Percentiles rank a stretch among this genome's conserved stretches.
Evolutionary conservation across 2,888 invertebrate genomes (phyloP).

Genomic region (Drosophila melanosoma): DNA sequence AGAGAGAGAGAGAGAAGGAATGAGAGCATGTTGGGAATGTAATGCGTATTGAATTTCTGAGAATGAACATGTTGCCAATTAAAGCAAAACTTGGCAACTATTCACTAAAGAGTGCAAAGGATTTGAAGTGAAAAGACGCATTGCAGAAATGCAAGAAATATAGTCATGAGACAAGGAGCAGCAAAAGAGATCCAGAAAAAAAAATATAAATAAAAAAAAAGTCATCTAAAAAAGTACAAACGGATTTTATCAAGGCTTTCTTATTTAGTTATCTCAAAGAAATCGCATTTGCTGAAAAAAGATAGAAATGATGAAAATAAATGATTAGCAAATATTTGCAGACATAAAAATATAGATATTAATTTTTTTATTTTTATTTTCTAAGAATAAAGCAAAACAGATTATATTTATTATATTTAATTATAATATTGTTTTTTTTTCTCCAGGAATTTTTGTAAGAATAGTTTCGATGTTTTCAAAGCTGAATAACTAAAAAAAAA

Average conservation of each 20-base stretch:
- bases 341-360: neutral
- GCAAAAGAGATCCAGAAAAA: neutral
- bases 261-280: neutral
- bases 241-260: neutral
- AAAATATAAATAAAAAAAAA: neutral
- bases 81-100: constrained; percentile 37
- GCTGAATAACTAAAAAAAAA: neutral
- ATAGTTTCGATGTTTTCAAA: neutral
- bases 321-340: neutral
- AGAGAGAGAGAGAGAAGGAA: neutral
- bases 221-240: no score
- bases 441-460: no score
- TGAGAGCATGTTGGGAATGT: neutral
- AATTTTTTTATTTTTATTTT: neutral
- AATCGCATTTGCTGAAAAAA: neutral
- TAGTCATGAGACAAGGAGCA: neutral
- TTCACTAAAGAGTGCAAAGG: neutral
- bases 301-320: neutral
- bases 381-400: neutral
- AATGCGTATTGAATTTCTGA: constrained; percentile 45
- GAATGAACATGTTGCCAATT: constrained; percentile 56
- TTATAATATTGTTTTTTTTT: no score
- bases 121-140: neutral
- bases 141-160: neutral
- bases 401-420: no score